Evolutionary conservation across 2,797 vertebrate genomes (phyloP), one percentile per base, ranked within the genome.

Genomic region (Pangasius mekongensis): DNA sequence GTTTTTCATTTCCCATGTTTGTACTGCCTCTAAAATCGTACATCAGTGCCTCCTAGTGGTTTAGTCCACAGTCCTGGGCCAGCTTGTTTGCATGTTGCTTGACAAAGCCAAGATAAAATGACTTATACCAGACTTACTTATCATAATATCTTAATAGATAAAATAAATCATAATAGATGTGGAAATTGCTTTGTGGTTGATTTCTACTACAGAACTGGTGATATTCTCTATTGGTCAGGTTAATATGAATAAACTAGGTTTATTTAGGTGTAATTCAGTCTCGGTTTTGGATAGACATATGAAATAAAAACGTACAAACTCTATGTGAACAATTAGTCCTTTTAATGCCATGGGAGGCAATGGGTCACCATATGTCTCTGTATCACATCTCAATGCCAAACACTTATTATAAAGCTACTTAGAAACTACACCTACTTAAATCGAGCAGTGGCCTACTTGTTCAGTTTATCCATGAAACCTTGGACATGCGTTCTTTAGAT

Each of bases 11-110:
- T 58, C n/a, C 3, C 73, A n/a, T 56, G 33, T 39, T 27, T 82
- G 13, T 47, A 30, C 4, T 11, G 20, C 13, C 36, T 62, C 27
- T 64, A 66, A 76, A 33, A 52, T 14, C 16, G 27, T 30, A 52
- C 62, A 0, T 52, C n/a, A 9, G 43, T 49, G 82, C 82, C 82
- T 33, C 43, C 82, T 84, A 67, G 62, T 84, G 82, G 82, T 67
- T 67, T 22, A 22, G 36, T 39, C 30, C 30, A 80, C 4, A 58
- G 52, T 77, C 74, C 7, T 54, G 18, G 14, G 3, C 24, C 81
- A 47, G 22, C 5, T 60, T 36, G n/a, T 82, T 47, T n/a, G 27
- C 22, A 39, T 36, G 33, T 13, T 39, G 54, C 56, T 39, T 27
- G 33, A 36, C 77, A 82, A 58, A 60, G 10, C 43, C 43, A 22